These are phyloP conservation scores for Phoenicopterus ruber DNA, from an alignment of 2,113 vertebrate species.

Conservation along the genomic window DNA sequence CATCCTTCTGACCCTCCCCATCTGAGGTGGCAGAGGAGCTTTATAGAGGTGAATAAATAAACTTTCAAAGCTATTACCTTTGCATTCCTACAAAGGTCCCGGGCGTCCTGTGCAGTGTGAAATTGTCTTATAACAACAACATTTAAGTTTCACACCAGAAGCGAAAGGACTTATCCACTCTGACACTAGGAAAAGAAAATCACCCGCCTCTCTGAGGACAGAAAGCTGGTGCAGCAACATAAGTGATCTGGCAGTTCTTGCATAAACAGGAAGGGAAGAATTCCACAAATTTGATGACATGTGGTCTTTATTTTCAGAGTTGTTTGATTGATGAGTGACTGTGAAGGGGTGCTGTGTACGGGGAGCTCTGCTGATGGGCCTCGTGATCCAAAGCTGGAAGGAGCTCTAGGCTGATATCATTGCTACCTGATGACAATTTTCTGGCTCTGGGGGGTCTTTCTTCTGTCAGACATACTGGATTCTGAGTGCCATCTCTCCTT, in stretches of 20 bases:
- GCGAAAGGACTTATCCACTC: not conserved
- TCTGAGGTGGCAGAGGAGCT: not conserved
- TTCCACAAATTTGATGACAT: constrained; percentile 61
- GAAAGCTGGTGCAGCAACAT: constrained; percentile 43
- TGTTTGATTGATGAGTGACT: constrained; percentile 62
- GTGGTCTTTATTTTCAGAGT: constrained; percentile 64
- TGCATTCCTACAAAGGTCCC: not conserved
- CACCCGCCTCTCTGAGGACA: not conserved
- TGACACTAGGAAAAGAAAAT: constrained; percentile 25
- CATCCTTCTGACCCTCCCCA: not conserved
- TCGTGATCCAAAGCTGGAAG: constrained; percentile 61
- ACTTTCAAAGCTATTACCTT: not conserved
- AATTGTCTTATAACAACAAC: not conserved
- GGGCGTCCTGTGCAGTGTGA: not conserved
- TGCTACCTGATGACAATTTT: constrained; percentile 60
- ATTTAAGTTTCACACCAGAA: not conserved
- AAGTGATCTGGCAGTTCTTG: constrained; percentile 56
- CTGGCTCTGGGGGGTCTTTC: constrained; percentile 46
- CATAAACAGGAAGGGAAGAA: constrained; percentile 64
- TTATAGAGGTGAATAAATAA: not conserved
- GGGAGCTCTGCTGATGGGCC: constrained; percentile 55
- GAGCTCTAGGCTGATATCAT: constrained; percentile 45
- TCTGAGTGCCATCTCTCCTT: constrained; percentile 25
- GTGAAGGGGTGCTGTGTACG: constrained; percentile 37
- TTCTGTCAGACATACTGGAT: constrained; percentile 54